Percentiles rank a stretch among this genome's conserved stretches.
These are phyloP conservation scores for Atherinomorus stipes DNA, from an alignment of 2,113 vertebrate species.

Conservation along the genomic window DNA sequence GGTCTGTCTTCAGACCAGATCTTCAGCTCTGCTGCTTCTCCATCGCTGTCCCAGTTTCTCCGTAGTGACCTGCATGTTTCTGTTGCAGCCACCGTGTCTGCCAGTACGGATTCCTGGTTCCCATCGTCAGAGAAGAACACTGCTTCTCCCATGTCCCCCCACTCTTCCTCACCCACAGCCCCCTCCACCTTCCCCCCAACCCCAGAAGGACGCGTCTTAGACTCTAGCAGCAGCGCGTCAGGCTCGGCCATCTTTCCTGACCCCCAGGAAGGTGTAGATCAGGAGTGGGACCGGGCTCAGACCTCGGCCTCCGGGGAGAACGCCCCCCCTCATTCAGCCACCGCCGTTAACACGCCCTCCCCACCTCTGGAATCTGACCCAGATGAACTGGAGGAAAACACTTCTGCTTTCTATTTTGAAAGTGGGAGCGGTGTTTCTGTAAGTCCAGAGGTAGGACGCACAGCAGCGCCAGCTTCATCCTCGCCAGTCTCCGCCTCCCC, in stretches of 20 bases:
- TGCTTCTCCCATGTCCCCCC: constrained; percentile 65
- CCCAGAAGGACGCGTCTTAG: constrained; percentile 73
- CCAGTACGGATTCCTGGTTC: constrained; percentile 68
- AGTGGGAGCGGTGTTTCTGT: constrained; percentile 76
- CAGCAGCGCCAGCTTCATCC: constrained; percentile 52
- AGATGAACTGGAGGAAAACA: constrained; percentile 68
- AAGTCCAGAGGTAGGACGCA: constrained; percentile 35
- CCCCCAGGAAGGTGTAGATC: constrained; percentile 84
- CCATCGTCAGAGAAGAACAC: constrained; percentile 68
- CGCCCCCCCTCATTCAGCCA: constrained; percentile 29
- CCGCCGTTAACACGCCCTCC: constrained; percentile 10
- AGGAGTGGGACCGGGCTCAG: constrained; percentile 81
- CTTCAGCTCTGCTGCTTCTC: constrained; percentile 64
- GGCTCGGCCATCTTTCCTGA: constrained; percentile 85
- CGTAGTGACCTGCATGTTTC: constrained; percentile 80
- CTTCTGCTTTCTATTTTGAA: constrained; percentile 84
- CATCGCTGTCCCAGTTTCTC: constrained; percentile 64
- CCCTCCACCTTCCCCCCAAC: constrained; percentile 42
- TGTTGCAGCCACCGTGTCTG: constrained; percentile 79
- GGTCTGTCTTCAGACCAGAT: constrained; percentile 53
- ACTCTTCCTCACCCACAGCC: constrained; percentile 55
- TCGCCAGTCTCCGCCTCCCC: constrained; percentile 75
- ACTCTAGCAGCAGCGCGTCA: constrained; percentile 81
- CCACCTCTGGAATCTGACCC: constrained; percentile 33
- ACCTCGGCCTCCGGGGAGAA: constrained; percentile 77